Conservation (phyloP, 2,888 invertebrate species). For the Aromia moschata region DNA sequence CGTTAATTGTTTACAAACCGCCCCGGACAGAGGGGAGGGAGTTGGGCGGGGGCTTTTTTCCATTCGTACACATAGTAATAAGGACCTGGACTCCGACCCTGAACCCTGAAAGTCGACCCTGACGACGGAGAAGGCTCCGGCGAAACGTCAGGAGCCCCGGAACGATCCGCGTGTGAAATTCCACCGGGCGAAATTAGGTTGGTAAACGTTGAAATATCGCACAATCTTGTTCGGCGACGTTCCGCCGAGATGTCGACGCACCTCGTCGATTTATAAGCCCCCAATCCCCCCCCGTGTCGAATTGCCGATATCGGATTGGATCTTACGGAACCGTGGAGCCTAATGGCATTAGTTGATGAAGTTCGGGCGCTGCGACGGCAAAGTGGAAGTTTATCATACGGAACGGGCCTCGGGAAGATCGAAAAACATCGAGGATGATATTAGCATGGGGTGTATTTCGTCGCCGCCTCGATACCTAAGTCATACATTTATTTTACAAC, state of each 20-base stretch:
- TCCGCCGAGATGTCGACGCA: neutral
- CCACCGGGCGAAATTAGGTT: neutral
- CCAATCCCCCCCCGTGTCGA: neutral
- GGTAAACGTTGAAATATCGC: neutral
- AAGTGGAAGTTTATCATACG: too few relatives aligned
- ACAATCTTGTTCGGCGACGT: neutral
- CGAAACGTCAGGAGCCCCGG: too few relatives aligned
- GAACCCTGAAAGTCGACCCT: neutral
- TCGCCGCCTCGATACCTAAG: too few relatives aligned
- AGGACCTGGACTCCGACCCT: neutral
- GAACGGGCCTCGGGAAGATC: too few relatives aligned
- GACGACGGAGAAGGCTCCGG: neutral
- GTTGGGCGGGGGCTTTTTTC: too few relatives aligned
- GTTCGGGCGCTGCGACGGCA: too few relatives aligned
- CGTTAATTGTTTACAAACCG: too few relatives aligned
- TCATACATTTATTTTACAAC: too few relatives aligned
- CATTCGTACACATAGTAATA: neutral
- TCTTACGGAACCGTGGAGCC: neutral
- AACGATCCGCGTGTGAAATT: neutral
- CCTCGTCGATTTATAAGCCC: neutral
- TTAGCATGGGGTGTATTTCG: too few relatives aligned
- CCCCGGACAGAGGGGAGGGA: neutral
- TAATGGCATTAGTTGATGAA: slow-evolving; percentile 2
- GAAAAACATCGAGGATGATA: too few relatives aligned
- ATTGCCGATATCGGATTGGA: neutral